A percentile compares a stretch with the other conserved stretches of the same genome.
Evolutionary conservation across 2,797 vertebrate genomes (phyloP).

Genomic region (Eulemur coronatus): DNA sequence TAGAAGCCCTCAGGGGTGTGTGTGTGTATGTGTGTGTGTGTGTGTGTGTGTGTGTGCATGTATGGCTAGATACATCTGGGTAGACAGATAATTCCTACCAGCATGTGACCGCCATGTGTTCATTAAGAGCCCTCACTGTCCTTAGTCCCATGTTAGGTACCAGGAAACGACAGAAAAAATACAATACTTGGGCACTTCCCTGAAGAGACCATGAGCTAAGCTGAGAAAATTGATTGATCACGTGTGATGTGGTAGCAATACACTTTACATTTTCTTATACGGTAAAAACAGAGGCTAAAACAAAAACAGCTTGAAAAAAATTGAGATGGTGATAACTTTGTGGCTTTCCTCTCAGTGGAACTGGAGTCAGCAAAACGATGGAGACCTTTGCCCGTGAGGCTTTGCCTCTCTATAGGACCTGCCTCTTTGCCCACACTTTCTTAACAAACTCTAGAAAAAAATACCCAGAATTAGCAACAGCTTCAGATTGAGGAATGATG

Average conservation of each 20-base stretch:
- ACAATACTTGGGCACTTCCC: not conserved
- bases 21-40: not conserved
- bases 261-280: not conserved
- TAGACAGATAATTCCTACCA: not conserved
- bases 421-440: not conserved
- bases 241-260: not conserved
- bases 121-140: not conserved
- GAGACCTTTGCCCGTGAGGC: not conserved
- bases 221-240: not conserved
- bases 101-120: not conserved
- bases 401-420: not conserved
- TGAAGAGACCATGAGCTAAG: not conserved
- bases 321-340: not conserved
- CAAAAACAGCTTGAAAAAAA: not conserved
- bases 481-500: not conserved
- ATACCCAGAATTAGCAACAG: not conserved
- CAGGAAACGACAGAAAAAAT: not conserved
- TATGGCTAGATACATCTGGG: not conserved
- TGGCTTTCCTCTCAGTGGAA: not conserved
- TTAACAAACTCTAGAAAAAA: not conserved
- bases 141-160: not conserved
- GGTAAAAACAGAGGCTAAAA: not conserved
- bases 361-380: not conserved
- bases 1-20: not conserved
- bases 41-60: not conserved